Percentiles rank a stretch among this genome's conserved stretches.
These are phyloP conservation scores for Nycticebus coucang DNA, from an alignment of 2,113 vertebrate genomes.

Conservation along the genomic window DNA sequence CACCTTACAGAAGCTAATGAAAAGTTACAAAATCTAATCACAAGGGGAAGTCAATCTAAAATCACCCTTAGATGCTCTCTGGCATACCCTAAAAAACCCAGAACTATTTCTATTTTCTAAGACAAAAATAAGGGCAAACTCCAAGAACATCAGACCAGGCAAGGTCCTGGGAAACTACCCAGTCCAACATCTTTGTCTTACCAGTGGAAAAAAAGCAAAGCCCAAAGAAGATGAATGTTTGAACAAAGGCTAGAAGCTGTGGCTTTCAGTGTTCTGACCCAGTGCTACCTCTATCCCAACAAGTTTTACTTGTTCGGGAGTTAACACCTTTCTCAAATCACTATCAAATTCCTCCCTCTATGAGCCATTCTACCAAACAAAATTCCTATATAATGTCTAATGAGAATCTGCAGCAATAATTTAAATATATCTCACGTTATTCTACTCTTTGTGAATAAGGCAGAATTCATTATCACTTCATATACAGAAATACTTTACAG, in stretches of 20 bases:
- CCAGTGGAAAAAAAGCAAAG: not conserved
- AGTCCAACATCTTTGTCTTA: not conserved
- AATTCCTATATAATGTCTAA: not conserved
- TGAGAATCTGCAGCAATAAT: not conserved
- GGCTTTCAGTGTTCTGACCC: not conserved
- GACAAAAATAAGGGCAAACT: constrained; percentile 6
- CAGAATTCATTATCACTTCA: not conserved
- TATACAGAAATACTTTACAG: not conserved
- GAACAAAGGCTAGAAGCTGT: not conserved
- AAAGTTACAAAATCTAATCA: not conserved
- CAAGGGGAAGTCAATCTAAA: not conserved
- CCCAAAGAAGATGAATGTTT: constrained; percentile 29
- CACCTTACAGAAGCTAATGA: not conserved
- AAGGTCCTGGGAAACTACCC: not conserved
- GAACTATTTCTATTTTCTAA: constrained; percentile 4
- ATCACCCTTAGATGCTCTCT: constrained; percentile 2
- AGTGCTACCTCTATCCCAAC: not conserved
- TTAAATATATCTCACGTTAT: constrained; percentile 12
- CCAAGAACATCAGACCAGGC: constrained; percentile 21
- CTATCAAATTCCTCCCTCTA: not conserved
- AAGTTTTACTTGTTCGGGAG: not conserved
- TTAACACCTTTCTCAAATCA: constrained; percentile 1
- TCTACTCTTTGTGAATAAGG: not conserved
- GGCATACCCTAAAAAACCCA: not conserved
- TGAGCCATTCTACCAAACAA: not conserved